These are phyloP conservation scores for Drosophila cracens DNA, from an alignment of 2,888 invertebrate genomes.

Conservation along the genomic window DNA sequence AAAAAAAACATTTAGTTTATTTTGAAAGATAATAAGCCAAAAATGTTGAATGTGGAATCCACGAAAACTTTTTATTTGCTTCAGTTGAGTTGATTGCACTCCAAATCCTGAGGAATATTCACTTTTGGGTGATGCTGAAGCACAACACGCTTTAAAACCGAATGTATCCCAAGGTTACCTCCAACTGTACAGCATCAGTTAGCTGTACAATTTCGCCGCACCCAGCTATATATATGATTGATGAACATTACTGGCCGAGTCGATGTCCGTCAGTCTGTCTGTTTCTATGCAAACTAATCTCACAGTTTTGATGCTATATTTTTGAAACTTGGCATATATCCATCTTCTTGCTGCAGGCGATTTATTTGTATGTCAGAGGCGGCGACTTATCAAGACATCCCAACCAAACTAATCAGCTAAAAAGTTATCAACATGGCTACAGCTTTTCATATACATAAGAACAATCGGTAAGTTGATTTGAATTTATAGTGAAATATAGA, in stretches of 20 bases:
- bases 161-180: not conserved
- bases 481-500: not conserved
- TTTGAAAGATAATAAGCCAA: slow-evolving; percentile 12
- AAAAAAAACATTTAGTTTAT: not conserved
- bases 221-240: not conserved
- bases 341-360: not conserved
- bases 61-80: not conserved
- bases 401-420: not conserved
- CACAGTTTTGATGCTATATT: not conserved
- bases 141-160: not conserved
- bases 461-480: not conserved
- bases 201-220: not conserved
- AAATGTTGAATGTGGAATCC: not conserved
- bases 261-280: not conserved
- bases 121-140: not conserved
- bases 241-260: not conserved
- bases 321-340: not conserved
- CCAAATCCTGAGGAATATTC: not conserved
- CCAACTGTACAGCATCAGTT: not conserved
- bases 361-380: not conserved
- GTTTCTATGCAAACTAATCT: not conserved
- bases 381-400: too few relatives aligned
- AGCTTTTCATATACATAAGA: not conserved
- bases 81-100: not conserved
- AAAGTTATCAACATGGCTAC: not conserved